Evolutionary conservation across 1,140 invertebrate genomes (phyloP).

Genomic region (Wasmannia auropunctata): DNA sequence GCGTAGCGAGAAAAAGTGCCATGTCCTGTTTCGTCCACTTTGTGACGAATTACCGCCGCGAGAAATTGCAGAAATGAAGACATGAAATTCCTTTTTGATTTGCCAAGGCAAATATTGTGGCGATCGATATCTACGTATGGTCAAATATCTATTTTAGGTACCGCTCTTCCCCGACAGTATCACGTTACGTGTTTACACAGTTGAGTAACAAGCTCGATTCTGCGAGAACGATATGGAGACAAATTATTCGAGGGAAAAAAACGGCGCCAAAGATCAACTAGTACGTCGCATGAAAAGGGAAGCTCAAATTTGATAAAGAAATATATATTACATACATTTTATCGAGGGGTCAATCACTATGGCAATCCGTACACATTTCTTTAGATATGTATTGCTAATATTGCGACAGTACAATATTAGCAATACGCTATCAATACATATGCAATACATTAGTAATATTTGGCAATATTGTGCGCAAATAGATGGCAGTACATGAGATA

Average conservation of each 20-base stretch:
- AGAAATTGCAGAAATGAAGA: neutral
- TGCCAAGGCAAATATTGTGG: neutral
- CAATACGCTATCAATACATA: too few relatives aligned
- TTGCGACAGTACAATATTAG: too few relatives aligned
- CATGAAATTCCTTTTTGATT: neutral
- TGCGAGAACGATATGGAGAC: neutral
- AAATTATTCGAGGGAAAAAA: slow-evolving; percentile 20
- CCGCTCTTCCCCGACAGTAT: neutral
- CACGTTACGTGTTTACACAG: slow-evolving; percentile 30
- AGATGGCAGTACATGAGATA: too few relatives aligned
- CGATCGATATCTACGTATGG: slow-evolving; percentile 23
- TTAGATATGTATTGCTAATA: too few relatives aligned
- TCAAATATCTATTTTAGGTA: slow-evolving; percentile 33
- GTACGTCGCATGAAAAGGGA: neutral
- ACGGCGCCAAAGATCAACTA: neutral
- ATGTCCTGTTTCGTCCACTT: neutral
- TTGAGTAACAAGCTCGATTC: slow-evolving; percentile 10
- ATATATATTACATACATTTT: neutral
- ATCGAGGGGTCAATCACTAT: too few relatives aligned
- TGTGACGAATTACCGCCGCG: neutral
- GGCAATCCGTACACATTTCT: too few relatives aligned
- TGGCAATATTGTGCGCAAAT: too few relatives aligned
- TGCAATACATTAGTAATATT: too few relatives aligned
- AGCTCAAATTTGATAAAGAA: neutral
- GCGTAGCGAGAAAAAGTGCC: neutral